Evolutionary conservation across 2,888 invertebrate species (phyloP), one percentile per base, ranked within the genome.

Genomic region (Cheilosia vernalis): DNA sequence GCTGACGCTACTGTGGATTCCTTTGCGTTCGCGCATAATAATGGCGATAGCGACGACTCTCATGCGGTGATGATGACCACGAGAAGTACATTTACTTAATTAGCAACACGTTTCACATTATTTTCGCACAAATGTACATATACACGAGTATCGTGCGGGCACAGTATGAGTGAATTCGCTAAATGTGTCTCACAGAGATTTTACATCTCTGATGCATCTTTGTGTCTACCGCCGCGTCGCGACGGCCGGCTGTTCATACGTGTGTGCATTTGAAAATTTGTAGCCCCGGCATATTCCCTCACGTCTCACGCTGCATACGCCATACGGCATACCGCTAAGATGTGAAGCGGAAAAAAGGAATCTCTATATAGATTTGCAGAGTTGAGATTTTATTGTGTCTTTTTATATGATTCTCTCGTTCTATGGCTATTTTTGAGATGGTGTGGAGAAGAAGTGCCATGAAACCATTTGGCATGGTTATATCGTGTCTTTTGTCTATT

Each of bases 21-120:
- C 66, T 53, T 40, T 24, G 60, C 51, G 53, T 33, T 30, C 17
- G 24, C 24, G 51, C 44, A 42, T 44, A 30, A 61, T 27, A 40
- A 58, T 33, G 55, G 44, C 37, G 40, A 44, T 27, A 51, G 10
- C 51, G 30, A 73, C 47, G 70, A 61, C 33, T 47, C 56, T 6
- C 49, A 58, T 74, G 47, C 47, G 13, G 37, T 53, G 67, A 33
- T 47, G 84, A 80, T 76, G 76, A 81, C 76, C 85, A 85, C 44
- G 51, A 76, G 67, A 72, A 77, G 81, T 72, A 67, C 70, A 85
- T 81, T 85, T 77, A 66, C 85, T 80, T 85, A 85, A 85, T 85
- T 85, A 81, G 76, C 80, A 77, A 81, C 85, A 85, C 85, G 81
- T 81, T 81, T 70, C 76, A 17, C 61, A 72, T 81, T 56, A 58